A percentile compares a stretch with the other conserved stretches of the same genome.
Conservation (phyloP, 2,113 vertebrate species). For the Felis chaus region DNA sequence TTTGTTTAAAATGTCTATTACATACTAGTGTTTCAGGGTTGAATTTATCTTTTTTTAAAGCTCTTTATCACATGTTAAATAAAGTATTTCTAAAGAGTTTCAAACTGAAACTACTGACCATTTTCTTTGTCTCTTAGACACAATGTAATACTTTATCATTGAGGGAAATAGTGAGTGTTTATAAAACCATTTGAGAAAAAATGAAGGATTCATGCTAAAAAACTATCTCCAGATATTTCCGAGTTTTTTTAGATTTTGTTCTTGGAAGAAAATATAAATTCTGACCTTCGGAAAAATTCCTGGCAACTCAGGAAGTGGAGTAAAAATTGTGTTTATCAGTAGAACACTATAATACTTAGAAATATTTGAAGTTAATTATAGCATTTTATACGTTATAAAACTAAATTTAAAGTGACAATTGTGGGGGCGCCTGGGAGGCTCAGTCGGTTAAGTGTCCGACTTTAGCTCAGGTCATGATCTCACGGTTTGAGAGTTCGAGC, state of each 20-base stretch:
- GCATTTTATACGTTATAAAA: neutral
- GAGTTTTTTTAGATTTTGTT: neutral
- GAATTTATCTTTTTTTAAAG: constrained; percentile 39
- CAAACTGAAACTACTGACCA: neutral
- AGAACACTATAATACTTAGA: neutral
- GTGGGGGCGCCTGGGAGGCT: too few relatives aligned
- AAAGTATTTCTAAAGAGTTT: constrained; percentile 18
- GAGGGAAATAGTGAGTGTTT: neutral
- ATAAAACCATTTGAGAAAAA: neutral
- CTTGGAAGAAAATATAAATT: constrained; percentile 5
- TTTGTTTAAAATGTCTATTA: constrained; percentile 40
- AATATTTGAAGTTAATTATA: neutral
- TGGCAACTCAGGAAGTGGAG: neutral
- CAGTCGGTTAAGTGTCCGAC: too few relatives aligned
- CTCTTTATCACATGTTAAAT: neutral
- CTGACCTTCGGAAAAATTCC: neutral
- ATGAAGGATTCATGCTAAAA: neutral
- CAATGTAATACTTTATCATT: neutral
- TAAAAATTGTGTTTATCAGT: neutral
- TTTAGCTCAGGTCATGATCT: too few relatives aligned
- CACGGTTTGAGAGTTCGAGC: too few relatives aligned
- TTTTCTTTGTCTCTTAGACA: constrained; percentile 21
- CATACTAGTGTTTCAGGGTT: neutral
- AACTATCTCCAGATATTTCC: neutral
- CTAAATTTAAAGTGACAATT: neutral